phyloP scores from a whole-genome alignment of 2,888 invertebrate species.

The Scaptomyza cyrtandrae region DNA sequence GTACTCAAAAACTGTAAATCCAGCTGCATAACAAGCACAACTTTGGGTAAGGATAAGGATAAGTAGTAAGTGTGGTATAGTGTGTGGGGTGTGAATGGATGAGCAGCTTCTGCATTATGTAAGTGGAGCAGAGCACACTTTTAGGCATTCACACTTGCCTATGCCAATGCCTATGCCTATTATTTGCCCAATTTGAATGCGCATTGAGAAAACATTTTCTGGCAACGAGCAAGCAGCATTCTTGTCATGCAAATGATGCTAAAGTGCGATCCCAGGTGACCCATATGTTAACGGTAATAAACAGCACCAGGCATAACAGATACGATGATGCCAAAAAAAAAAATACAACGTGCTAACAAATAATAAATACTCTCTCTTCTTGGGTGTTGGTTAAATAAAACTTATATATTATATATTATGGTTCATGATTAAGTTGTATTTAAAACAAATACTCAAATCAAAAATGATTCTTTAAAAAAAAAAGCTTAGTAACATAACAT shows the following conservation, averaged over 20 bases:
- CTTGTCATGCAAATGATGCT: conserved; percentile 69
- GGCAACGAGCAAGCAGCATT: conserved; percentile 17
- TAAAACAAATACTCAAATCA: no score
- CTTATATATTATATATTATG: no score
- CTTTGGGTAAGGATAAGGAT: neutral
- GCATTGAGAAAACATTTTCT: conserved; percentile 63
- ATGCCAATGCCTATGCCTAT: conserved; percentile 11
- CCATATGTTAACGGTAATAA: conserved; percentile 73
- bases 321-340: neutral
- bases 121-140: conserved; percentile 58
- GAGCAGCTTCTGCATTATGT: conserved; percentile 38
- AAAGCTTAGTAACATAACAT: no score
- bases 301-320: conserved; percentile 39
- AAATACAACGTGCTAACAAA: conserved; percentile 1
- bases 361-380: conserved; percentile 19
- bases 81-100: neutral
- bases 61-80: no score
- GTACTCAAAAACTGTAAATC: conserved; percentile 8
- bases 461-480: no score
- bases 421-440: no score
- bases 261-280: conserved; percentile 70
- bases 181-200: conserved; percentile 67
- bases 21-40: conserved; percentile 52
- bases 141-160: conserved; percentile 33
- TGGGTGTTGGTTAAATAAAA: no score